Conservation (phyloP, 2,888 invertebrate species). For the Saturnia pavonia region DNA sequence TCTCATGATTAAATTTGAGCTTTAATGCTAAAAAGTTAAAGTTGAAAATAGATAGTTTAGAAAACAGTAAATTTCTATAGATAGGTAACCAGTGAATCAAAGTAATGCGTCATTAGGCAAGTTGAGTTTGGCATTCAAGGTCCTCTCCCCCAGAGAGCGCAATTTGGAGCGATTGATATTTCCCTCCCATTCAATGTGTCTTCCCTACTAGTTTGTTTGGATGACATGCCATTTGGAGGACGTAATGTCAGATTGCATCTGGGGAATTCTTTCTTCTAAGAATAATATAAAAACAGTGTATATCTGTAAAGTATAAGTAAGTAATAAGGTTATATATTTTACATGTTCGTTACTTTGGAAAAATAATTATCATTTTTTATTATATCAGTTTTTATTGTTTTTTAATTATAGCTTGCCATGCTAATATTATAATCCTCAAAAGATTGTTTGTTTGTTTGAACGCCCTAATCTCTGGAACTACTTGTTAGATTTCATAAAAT, state of each 20-base stretch:
- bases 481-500: too few species aligned
- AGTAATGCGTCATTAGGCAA: constrained; percentile 59
- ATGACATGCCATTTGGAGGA: constrained; percentile 22
- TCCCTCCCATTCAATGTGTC: constrained; percentile 35
- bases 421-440: too few species aligned
- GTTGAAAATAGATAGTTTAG: constrained; percentile 24
- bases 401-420: too few species aligned
- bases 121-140: constrained; percentile 63
- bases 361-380: too few species aligned
- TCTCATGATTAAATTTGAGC: constrained; percentile 20
- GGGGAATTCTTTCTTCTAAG: constrained; percentile 37
- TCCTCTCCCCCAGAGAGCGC: constrained; percentile 49
- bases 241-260: constrained; percentile 27
- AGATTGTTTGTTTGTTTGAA: too few species aligned
- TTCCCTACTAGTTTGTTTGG: constrained; percentile 22
- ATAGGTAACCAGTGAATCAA: constrained; percentile 50
- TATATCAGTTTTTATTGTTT: too few species aligned
- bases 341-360: too few species aligned
- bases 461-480: too few species aligned
- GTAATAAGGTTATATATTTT: background rate
- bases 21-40: background rate
- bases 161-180: constrained; percentile 62
- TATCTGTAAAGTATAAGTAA: too few species aligned
- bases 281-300: background rate
- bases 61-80: constrained; percentile 34